Evolutionary conservation across 2,113 vertebrate species (phyloP), one percentile per base, ranked within the genome.

Genomic region (Turnix velox): DNA sequence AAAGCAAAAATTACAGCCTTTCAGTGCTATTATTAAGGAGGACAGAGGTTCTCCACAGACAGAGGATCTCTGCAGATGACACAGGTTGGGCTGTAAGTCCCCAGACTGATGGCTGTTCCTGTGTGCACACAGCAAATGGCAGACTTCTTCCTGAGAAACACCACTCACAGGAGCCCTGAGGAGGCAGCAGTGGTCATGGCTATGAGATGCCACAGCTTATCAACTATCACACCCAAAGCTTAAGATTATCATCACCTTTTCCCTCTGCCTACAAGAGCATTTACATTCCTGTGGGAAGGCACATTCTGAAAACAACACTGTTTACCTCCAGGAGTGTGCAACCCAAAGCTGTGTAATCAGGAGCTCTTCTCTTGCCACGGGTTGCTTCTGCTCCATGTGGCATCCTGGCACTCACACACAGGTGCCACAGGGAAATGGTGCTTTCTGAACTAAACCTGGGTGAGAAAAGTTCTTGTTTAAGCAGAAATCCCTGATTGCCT

Each of bases 1-100:
- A 77, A 88, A 28, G 79, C 31, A 92, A 88, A 95, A 84, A 81
- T 84, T 84, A 91, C 35, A 91, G n/a, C 42, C 27, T 66, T 92
- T 71, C 75, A 52, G 3, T 59, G 12, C 7, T 84, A 43, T 33
- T 46, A 49, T 48, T 90, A 63, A 52, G 61, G 37, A 35, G 24
- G 57, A 92, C 33, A 62, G 46, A 33, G 10, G 20, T 65, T 71
- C 27, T 62, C 42, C 43, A 22, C 37, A 79, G 31, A 48, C n/a
- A n/a, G 46, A 33, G 10, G 20, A 69, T 71, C 27, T 62, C 42
- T 48, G 25, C 37, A 79, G 31, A 48, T 55, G 33, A 52, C n/a
- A 19, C 0, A 46, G 51, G 67, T 43, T 51, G 43, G 30, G 18
- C 20, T 93, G 37, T 23, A 18, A 73, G 59, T 67, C 22, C 57